phyloP scores from a whole-genome alignment of 1,140 invertebrate genomes.

The Cepaea nemoralis region DNA sequence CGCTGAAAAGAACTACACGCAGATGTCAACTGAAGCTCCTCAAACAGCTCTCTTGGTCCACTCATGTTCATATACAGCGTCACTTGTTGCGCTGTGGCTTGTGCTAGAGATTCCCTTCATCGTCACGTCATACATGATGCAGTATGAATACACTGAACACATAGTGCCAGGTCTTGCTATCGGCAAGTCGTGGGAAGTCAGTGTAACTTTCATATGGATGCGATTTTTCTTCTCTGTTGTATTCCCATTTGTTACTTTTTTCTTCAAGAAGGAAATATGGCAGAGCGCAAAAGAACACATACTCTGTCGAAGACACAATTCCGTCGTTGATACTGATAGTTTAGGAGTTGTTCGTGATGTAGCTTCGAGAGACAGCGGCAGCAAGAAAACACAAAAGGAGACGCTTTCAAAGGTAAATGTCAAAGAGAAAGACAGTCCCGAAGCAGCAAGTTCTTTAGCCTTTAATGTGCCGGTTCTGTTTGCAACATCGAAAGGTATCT shows the following conservation, averaged over 20 bases:
- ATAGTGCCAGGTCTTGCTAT: constrained; percentile 39
- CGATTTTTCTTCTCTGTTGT: constrained; percentile 59
- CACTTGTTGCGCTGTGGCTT: constrained; percentile 60
- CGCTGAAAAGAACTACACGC: constrained; percentile 57
- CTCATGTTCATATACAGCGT: constrained; percentile 48
- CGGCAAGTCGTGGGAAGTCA: constrained; percentile 55
- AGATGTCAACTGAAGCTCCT: constrained; percentile 38
- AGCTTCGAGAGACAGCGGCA: background rate
- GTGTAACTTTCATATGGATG: constrained; percentile 62
- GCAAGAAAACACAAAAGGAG: background rate
- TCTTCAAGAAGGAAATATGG: constrained; percentile 65
- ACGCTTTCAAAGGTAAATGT: constrained; percentile 22
- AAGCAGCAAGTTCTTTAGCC: constrained; percentile 30
- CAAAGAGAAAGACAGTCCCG: constrained; percentile 33
- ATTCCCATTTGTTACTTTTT: constrained; percentile 59
- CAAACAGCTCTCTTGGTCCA: constrained; percentile 51
- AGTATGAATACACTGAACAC: constrained; percentile 55
- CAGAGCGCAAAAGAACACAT: constrained; percentile 61
- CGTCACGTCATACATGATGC: constrained; percentile 54
- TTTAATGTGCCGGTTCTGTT: constrained; percentile 67
- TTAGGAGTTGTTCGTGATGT: constrained; percentile 41
- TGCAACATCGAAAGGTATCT: constrained; percentile 68
- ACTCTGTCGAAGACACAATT: constrained; percentile 64
- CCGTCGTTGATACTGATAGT: constrained; percentile 58
- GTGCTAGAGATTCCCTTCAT: constrained; percentile 60